Evolutionary conservation across 2,113 vertebrate genomes (phyloP), one percentile per base, ranked within the genome.

Genomic region (Osmerus eperlanus): DNA sequence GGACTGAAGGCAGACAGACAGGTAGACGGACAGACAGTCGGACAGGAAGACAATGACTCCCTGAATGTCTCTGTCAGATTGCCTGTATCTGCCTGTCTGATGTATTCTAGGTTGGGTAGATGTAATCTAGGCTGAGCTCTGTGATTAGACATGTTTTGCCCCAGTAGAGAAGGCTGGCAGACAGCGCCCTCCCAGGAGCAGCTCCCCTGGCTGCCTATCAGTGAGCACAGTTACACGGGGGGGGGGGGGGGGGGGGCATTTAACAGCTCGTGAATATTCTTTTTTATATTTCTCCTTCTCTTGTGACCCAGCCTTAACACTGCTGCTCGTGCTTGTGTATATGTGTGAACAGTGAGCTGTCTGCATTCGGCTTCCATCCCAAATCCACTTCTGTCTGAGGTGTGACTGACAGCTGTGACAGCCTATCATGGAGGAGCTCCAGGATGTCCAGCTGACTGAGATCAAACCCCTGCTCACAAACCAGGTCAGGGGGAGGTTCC

Each of bases 361-460:
- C 55, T 68, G 29, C 41, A 12, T 47, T 47, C 9, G 41, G 41
- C 41, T 47, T 47, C 9, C 7, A 47, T 7, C 41, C 41, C 2
- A 47, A 47, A 11, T 47, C 32, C 32, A 47, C 63, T 47, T 15
- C 60, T 19, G 23, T 68, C 53, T 16, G 71, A 70, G 75, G 61
- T 69, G 36, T 66, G 76, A 82, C 63, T 65, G 73, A 63, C 73
- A 77, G 77, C 53, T 51, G 72, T 72, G 68, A 41, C 19, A 60
- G 15, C 54, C 72, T 71, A 88, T 77, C 77, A 98, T 98, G 96
- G 96, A 97, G 61, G 96, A 98, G 83, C 91, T 98, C 73, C 96
- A 98, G 85, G 96, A 97, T 76, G 95, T 97, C 78, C 96, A 98
- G 84, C 77, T 98, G 85, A 97, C 95, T 53, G 96, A 98, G 88